Base-by-base conservation (phyloP, 2,113 vertebrate genomes). In the Dasyprocta punctata region DNA sequence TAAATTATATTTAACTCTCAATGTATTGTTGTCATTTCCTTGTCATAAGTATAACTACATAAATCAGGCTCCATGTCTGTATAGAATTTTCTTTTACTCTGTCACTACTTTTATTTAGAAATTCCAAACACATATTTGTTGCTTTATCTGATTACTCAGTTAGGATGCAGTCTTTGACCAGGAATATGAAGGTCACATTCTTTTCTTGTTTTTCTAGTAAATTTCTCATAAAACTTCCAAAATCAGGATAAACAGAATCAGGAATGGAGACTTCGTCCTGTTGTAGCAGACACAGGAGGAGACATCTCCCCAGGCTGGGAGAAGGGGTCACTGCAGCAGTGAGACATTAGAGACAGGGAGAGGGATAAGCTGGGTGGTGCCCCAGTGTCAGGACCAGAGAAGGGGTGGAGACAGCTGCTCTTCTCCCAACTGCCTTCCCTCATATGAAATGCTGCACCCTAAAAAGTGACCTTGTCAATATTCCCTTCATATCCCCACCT, bases 281-380 rank as follows among this genome's bases (percentile, higher is more conserved):
- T 7, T 0, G 8, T n/a, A 36, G n/a, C n/a, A n/a, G 4, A 12
- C 38, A 26, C 7, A 16, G 5, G n/a, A n/a, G 0, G 36, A 60
- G 12, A 47, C 16, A 6, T 14, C 26, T 38, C 7, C 52, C n/a
- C 16, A 13, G n/a, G 56, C 5, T 6, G 24, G n/a, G 47, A 5
- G 38, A 75, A 28, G 1, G 22, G 41, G 20, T 56, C 30, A 2
- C 49, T 38, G 24, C 30, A 54, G 80, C n/a, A 54, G 5, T 80
- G 11, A 30, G 13, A 61, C 44, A 12, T 69, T 13, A 36, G 12
- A 26, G 56, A 36, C 8, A 14, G 11, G 26, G 17, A 77, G 19
- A 49, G 11, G 2, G 3, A 22, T 44, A 38, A 73, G 71, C 33
- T 28, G 11, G n/a, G n/a, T n/a, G n/a, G 38, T 20, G 69, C 13